Evolutionary conservation across 2,797 vertebrate genomes (phyloP).

Genomic region (Sebastes alutus): DNA sequence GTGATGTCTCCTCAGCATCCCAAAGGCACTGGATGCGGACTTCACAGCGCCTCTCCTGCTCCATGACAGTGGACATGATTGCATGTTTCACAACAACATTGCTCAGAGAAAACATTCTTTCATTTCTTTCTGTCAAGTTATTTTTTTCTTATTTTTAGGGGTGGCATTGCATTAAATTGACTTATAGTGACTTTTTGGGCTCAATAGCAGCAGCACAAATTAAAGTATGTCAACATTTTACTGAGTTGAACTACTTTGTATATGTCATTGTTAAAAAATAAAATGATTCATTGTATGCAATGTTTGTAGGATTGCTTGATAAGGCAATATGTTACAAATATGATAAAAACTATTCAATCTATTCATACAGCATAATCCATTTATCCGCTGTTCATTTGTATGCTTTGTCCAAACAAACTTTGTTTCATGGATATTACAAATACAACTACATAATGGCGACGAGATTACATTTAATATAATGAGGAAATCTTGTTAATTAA

Average conservation of each 20-base stretch:
- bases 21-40: slow-evolving; percentile 50
- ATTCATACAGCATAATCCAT: not conserved
- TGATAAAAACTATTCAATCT: not conserved
- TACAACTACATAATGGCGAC: not conserved
- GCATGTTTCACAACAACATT: slow-evolving; percentile 54
- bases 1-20: slow-evolving; percentile 63
- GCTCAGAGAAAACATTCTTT: slow-evolving; percentile 44
- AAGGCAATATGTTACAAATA: not conserved
- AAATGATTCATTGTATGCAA: not conserved
- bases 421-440: not conserved
- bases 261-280: not conserved
- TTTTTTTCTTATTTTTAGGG: not conserved
- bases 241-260: not conserved
- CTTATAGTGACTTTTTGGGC: not conserved
- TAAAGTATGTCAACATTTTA: not conserved
- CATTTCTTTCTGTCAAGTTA: slow-evolving; percentile 36
- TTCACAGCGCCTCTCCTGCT: slow-evolving; percentile 56
- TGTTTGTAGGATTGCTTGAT: not conserved
- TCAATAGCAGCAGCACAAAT: not conserved
- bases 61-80: slow-evolving; percentile 59
- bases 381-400: not conserved
- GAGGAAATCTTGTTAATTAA: not conserved
- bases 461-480: not conserved
- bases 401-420: not conserved
- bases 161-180: not conserved